These are phyloP conservation scores for Maccullochella peelii DNA, from an alignment of 2,113 vertebrate genomes.

Conservation along the genomic window DNA sequence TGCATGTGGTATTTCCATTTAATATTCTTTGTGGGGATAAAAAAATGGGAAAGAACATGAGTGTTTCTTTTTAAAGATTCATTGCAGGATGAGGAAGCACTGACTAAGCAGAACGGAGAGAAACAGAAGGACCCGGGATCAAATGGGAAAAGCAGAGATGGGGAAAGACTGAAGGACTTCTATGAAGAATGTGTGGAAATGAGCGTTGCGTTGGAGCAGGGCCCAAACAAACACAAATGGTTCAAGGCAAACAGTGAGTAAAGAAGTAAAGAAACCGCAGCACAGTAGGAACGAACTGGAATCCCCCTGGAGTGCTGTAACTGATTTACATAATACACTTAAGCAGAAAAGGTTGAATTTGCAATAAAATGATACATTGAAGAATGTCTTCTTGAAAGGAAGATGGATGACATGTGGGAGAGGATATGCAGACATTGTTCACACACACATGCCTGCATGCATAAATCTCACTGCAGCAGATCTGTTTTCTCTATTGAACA, in stretches of 20 bases:
- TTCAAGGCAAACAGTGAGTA: slow-evolving; percentile 86
- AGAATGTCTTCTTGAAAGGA: slow-evolving; percentile 32
- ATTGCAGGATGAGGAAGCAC: slow-evolving; percentile 73
- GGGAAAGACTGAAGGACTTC: slow-evolving; percentile 81
- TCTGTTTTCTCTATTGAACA: slow-evolving; percentile 25
- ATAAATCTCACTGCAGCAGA: not conserved
- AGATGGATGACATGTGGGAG: slow-evolving; percentile 46
- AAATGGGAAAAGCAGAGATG: slow-evolving; percentile 77
- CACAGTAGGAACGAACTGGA: slow-evolving; percentile 62
- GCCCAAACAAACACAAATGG: slow-evolving; percentile 82
- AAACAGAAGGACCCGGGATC: slow-evolving; percentile 63
- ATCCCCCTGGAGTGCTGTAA: slow-evolving; percentile 65
- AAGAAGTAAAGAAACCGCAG: slow-evolving; percentile 75
- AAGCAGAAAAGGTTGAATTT: slow-evolving; percentile 45
- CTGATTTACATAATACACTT: slow-evolving; percentile 73
- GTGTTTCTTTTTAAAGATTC: slow-evolving; percentile 75
- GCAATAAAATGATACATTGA: slow-evolving; percentile 44
- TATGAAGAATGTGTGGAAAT: slow-evolving; percentile 84
- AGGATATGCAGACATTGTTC: slow-evolving; percentile 41
- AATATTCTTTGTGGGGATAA: slow-evolving; percentile 14
- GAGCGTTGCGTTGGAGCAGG: slow-evolving; percentile 72
- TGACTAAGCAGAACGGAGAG: slow-evolving; percentile 73
- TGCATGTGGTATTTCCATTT: slow-evolving; percentile 57
- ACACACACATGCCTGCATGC: not conserved
- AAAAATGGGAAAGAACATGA: slow-evolving; percentile 32